Base-by-base conservation (phyloP, 2,797 vertebrate genomes). In the Psittacula echo region DNA sequence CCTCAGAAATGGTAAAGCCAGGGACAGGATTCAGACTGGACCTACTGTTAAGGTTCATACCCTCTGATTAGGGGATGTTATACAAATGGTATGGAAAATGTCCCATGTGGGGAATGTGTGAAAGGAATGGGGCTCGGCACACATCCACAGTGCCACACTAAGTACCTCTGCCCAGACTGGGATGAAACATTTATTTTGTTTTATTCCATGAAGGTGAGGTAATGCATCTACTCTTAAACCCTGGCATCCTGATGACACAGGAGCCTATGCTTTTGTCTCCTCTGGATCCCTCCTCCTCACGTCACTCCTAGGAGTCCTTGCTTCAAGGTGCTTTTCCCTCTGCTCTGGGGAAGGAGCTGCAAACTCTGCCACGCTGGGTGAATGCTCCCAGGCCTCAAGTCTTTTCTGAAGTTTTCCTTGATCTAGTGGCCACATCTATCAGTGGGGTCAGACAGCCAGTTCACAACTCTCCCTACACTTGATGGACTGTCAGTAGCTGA, bases 41-140 rank as follows among this genome's bases (percentile, higher is more conserved):
- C 22, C 19, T n/a, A 41, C 18, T 0, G 0, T 18, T 17, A 51
- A 45, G 23, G 27, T 71, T 60, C 2, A 0, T 42, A 18, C 5
- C 2, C 8, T 10, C 73, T 20, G 54, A 6, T 45, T 12, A 78
- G 20, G 22, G 18, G 20, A 29, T 50, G 11, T 50, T 41, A 22
- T 4, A 34, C 1, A 7, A 79, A n/a, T 47, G 54, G 8, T 44
- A 13, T n/a, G 19, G 37, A 74, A 95, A 78, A 60, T 42, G 20
- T 56, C 56, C 74, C 7, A 2, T 2, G 1, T n/a, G 24, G 37
- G 16, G 24, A 87, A 61, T 0, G 0, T 4, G 17, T 51, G 67
- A 75, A 85, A 89, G 37, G 32, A 65, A 26, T 9, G 11, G 32
- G 30, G 37, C 44, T 91, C 2, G 0, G 62, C n/a, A 64, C 44